Percentiles rank a stretch among this genome's conserved stretches.
phyloP scores from a whole-genome alignment of 2,888 invertebrate genomes.

The Steinernema hermaphroditum region DNA sequence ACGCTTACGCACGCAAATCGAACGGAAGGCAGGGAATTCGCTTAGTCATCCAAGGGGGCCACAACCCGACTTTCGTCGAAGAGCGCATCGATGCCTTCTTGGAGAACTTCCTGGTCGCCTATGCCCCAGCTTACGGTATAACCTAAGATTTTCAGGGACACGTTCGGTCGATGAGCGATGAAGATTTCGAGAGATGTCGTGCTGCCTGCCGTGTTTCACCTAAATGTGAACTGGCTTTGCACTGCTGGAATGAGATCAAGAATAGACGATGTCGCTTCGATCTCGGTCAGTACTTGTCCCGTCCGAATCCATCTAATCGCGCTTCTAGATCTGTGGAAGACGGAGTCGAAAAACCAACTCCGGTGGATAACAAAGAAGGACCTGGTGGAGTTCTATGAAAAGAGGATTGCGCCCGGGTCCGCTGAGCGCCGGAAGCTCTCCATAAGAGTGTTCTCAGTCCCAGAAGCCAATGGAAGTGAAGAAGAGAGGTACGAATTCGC shows the following conservation, averaged over 20 bases:
- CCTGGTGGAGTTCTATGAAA: conserved; percentile 78
- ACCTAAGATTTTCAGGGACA: conserved; percentile 72
- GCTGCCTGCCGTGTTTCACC: too few relatives aligned
- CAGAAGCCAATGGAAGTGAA: too few relatives aligned
- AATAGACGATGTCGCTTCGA: not conserved
- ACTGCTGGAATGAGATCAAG: not conserved
- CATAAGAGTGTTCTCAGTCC: conserved; percentile 79
- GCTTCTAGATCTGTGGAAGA: too few relatives aligned
- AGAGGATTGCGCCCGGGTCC: conserved; percentile 7
- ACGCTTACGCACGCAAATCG: too few relatives aligned
- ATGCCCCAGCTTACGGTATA: conserved; percentile 26
- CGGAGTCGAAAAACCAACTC: too few relatives aligned
- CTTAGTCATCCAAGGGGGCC: conserved; percentile 71
- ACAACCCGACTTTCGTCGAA: conserved; percentile 82
- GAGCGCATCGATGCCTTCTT: conserved; percentile 85
- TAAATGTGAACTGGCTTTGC: not conserved
- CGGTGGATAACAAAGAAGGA: conserved; percentile 80
- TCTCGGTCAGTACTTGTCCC: too few relatives aligned
- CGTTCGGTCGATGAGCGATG: too few relatives aligned
- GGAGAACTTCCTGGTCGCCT: conserved; percentile 72
- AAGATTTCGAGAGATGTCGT: too few relatives aligned
- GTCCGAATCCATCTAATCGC: too few relatives aligned
- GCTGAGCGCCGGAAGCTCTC: conserved; percentile 76
- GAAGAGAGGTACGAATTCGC: too few relatives aligned
- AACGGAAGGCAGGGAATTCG: conserved; percentile 80